A percentile compares a stretch with the other conserved stretches of the same genome.
Evolutionary conservation across 2,888 invertebrate genomes (phyloP).

Genomic region (Torymus aiolomorphi): DNA sequence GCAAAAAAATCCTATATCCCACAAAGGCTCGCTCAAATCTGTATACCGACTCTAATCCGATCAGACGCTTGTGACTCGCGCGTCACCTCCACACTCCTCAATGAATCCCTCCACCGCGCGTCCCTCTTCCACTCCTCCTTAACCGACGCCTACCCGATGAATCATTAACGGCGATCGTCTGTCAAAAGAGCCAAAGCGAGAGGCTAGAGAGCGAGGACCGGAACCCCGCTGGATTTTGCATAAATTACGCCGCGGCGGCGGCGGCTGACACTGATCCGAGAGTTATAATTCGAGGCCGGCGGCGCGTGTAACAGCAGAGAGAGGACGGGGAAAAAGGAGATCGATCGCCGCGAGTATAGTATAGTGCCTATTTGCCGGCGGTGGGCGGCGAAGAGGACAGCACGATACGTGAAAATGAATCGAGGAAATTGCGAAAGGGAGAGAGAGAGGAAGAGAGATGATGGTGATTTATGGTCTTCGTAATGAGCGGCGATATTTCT

Average conservation of each 20-base stretch:
- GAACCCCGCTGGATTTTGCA: constrained; percentile 33
- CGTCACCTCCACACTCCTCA: not conserved
- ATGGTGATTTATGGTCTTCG: not conserved
- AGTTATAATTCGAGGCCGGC: constrained; percentile 6
- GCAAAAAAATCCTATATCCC: no score
- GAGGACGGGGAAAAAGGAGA: not conserved
- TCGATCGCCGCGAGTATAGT: constrained; percentile 14
- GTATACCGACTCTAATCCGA: no score
- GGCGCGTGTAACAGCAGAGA: not conserved
- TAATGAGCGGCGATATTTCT: not conserved
- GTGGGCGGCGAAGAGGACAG: no score
- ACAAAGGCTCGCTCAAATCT: no score
- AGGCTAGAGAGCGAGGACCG: not conserved
- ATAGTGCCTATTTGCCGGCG: no score
- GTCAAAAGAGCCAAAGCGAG: no score
- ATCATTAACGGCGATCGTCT: constrained; percentile 54
- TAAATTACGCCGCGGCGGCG: constrained; percentile 41
- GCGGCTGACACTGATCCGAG: constrained; percentile 30
- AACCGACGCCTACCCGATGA: constrained; percentile 4
- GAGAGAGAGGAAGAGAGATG: not conserved
- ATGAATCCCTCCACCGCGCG: not conserved
- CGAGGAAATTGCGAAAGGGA: no score
- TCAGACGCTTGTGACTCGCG: no score
- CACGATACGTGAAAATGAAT: no score
- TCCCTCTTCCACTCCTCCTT: not conserved